These are phyloP conservation scores for Desoria tigrina DNA, from an alignment of 2,888 invertebrate genomes.

Conservation along the genomic window DNA sequence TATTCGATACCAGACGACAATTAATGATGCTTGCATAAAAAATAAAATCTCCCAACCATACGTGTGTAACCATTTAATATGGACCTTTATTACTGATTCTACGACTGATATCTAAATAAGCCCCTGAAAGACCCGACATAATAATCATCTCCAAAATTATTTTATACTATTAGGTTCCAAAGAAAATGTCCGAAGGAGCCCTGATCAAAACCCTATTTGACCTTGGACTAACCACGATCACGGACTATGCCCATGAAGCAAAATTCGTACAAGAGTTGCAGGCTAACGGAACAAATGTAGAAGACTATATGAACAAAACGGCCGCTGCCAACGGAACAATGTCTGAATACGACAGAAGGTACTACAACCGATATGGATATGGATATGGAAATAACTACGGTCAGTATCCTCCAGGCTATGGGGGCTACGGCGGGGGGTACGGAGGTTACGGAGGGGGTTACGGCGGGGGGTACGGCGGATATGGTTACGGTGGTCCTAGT, in stretches of 20 bases:
- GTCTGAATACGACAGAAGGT: conserved; percentile 28
- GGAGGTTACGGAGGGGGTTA: conserved; percentile 23
- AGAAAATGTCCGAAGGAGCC: conserved; percentile 46
- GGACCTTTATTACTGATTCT: too few relatives aligned
- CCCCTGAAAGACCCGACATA: too few relatives aligned
- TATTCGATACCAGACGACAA: too few relatives aligned
- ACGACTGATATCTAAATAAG: too few relatives aligned
- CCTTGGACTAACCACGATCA: conserved; percentile 41
- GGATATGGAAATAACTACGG: conserved; percentile 14
- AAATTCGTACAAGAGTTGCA: conserved; percentile 48
- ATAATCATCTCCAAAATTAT: too few relatives aligned
- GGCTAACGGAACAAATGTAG: conserved; percentile 49
- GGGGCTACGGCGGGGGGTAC: conserved; percentile 22
- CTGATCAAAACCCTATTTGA: conserved; percentile 46
- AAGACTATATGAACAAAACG: conserved; percentile 39
- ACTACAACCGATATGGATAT: conserved; percentile 38
- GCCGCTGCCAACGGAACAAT: conserved; percentile 34
- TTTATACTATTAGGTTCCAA: conserved; percentile 19
- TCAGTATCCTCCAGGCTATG: conserved; percentile 16
- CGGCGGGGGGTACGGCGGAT: conserved; percentile 23
- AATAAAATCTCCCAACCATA: too few relatives aligned
- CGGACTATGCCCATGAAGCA: conserved; percentile 46
- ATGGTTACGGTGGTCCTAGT: conserved; percentile 22
- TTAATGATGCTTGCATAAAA: too few relatives aligned
- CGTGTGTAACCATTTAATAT: too few relatives aligned